Evolutionary conservation across 2,888 invertebrate species (phyloP), one percentile per base, ranked within the genome.

Genomic region (Agrilus cyanescens): DNA sequence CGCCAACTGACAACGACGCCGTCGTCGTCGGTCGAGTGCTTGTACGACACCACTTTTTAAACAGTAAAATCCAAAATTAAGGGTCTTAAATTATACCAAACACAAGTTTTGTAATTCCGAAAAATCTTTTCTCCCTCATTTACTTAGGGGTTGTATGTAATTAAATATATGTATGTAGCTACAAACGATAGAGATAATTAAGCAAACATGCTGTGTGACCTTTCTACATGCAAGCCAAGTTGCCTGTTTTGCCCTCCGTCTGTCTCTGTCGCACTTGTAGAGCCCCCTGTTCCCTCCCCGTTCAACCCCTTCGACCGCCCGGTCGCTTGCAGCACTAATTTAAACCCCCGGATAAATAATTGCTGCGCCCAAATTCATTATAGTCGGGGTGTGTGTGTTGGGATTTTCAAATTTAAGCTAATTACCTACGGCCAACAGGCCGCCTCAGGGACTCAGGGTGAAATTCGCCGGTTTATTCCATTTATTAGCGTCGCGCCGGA

Each of bases 261-360:
- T 37, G 12, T 37, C 12, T 37, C 29, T 12, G 37, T 36, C 25
- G 14, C 13, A 6, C 32, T 16, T 12, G n/a, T 16, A 12, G 25
- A 25, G 10, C 2, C 25, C 25, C 25, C 25, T 10, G 35, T 7
- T 20, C 15, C 38, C 38, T 37, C 34, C 30, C 35, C 38, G 38
- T 33, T 34, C 37, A 29, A 43, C 39, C 37, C 34, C 40, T 25
- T 25, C 20, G 40, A 36, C 8, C 18, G 14, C 38, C 32, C 33
- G 31, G 32, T 15, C 33, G 39, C 41, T 20, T 56, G 56, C 55
- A 55, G 54, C 54, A 52, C 56, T 54, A 56, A 56, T 55, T 56
- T 56, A 55, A 53, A 56, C 50, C 52, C 50, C 46, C 47, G 49
- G 52, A 52, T 55, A 56, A 56, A 54, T 55, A 56, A 55, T 56